Conservation (phyloP, 2,888 invertebrate genomes). For the Netelia inedita region DNA sequence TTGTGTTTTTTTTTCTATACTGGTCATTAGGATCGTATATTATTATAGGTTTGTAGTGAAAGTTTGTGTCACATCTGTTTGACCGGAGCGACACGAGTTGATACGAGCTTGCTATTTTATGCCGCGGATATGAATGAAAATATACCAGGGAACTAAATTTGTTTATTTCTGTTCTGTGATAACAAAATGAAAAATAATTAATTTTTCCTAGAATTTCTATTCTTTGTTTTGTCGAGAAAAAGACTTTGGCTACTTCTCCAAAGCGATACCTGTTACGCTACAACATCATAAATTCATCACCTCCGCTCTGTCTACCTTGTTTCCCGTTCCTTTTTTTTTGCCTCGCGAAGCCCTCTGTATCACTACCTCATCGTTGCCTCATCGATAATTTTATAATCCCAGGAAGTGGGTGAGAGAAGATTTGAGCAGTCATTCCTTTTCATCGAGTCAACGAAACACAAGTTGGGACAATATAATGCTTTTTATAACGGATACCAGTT, state of each 20-base stretch:
- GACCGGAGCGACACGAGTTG: neutral
- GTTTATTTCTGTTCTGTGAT: too few relatives aligned
- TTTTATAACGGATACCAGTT: neutral
- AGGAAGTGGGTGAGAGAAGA: neutral
- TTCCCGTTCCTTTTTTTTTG: conserved; percentile 6
- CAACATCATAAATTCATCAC: conserved; percentile 4
- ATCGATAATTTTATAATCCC: neutral
- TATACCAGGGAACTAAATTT: too few relatives aligned
- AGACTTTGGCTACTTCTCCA: too few relatives aligned
- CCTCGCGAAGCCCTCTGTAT: neutral
- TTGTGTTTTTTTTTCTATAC: neutral
- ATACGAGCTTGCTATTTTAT: neutral
- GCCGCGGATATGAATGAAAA: neutral
- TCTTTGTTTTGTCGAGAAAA: too few relatives aligned
- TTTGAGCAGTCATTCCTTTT: neutral
- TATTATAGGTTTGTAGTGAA: conserved; percentile 26
- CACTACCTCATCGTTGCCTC: neutral
- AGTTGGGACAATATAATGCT: neutral
- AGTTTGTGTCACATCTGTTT: conserved; percentile 24
- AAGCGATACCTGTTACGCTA: too few relatives aligned
- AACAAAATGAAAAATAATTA: too few relatives aligned
- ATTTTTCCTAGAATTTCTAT: too few relatives aligned
- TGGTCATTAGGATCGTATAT: conserved; percentile 18
- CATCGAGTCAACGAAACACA: neutral
- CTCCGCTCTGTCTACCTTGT: neutral